Evolutionary conservation across 2,797 vertebrate genomes (phyloP).

Genomic region (Gambusia yucatana): DNA sequence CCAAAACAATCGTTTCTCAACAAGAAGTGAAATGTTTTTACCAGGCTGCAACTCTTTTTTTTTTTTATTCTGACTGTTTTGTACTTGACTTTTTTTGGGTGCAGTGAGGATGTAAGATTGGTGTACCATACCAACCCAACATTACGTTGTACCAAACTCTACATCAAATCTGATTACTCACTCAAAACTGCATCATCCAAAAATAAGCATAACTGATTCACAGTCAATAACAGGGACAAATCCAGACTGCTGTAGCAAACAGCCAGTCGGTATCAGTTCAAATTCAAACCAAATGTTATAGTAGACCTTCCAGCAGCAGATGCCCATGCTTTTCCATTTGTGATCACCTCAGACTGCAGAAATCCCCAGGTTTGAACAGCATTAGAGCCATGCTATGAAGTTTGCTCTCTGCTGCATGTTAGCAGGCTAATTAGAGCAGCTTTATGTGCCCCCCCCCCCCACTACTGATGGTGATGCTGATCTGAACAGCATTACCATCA

Average conservation of each 20-base stretch:
- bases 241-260: background rate
- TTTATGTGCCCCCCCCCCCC: background rate
- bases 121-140: background rate
- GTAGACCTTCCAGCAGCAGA: background rate
- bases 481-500: background rate
- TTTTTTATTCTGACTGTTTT: background rate
- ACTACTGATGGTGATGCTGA: background rate
- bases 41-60: no score
- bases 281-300: background rate
- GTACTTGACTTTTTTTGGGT: background rate
- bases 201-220: background rate
- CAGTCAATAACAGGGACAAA: background rate
- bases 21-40: no score
- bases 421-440: background rate
- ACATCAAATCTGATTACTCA: background rate
- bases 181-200: background rate
- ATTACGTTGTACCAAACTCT: background rate
- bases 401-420: background rate
- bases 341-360: background rate
- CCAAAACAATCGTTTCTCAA: no score
- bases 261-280: background rate
- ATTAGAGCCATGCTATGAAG: background rate
- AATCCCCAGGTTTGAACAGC: background rate
- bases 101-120: background rate
- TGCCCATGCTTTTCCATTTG: background rate